These are phyloP conservation scores for Myotis myotis DNA, from an alignment of 2,797 vertebrate species.

Conservation along the genomic window DNA sequence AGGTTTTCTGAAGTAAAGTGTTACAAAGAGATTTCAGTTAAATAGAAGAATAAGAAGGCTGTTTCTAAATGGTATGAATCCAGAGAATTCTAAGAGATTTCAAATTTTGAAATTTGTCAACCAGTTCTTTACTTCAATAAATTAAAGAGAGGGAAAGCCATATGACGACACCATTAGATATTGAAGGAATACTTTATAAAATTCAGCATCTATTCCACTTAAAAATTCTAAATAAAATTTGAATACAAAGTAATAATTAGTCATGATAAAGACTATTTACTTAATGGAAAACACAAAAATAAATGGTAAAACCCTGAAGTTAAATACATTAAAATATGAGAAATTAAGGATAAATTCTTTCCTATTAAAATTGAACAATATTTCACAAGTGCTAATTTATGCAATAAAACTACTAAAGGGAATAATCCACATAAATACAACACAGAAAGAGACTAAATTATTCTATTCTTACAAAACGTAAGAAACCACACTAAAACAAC, in stretches of 20 bases:
- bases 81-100: constrained; percentile 12
- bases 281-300: background rate
- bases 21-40: background rate
- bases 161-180: background rate
- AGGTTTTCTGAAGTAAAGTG: constrained; percentile 9
- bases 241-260: background rate
- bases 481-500: background rate
- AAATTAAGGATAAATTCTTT: background rate
- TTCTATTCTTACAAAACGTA: background rate
- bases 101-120: constrained; percentile 11
- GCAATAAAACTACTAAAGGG: background rate
- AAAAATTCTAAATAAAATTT: constrained; percentile 14
- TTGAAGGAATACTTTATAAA: background rate
- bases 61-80: background rate
- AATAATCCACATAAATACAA: background rate
- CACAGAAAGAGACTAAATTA: background rate
- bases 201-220: background rate
- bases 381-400: background rate
- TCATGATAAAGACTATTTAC: background rate
- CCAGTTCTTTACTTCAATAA: background rate
- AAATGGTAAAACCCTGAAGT: background rate
- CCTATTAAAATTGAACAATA: background rate
- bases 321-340: background rate
- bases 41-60: background rate
- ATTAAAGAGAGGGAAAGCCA: background rate